A percentile compares a stretch with the other conserved stretches of the same genome.
These are phyloP conservation scores for Tachysurus fulvidraco DNA, from an alignment of 2,113 vertebrate genomes.

Conservation along the genomic window DNA sequence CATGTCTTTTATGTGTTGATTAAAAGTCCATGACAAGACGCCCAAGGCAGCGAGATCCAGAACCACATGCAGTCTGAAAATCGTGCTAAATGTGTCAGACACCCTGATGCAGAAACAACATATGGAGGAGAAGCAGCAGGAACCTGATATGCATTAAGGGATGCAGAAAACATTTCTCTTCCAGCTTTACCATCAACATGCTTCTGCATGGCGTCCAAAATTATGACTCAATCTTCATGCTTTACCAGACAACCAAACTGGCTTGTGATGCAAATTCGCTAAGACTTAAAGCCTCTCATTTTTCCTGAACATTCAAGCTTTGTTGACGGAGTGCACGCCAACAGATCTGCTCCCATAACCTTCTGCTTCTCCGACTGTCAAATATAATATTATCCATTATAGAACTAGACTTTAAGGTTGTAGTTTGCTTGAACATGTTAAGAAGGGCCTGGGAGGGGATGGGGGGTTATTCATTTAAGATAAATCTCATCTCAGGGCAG, in stretches of 20 bases:
- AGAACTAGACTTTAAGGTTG: neutral
- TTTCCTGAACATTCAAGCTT: conserved; percentile 15
- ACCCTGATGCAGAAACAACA: conserved; percentile 26
- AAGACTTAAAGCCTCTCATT: conserved; percentile 13
- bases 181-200: conserved; percentile 4
- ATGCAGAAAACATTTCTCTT: conserved; percentile 26
- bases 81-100: conserved; percentile 38
- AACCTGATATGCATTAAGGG: conserved; percentile 34
- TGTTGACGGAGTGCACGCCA: neutral
- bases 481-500: conserved; percentile 17
- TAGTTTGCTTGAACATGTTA: neutral
- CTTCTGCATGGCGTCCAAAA: conserved; percentile 7
- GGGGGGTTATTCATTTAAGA: neutral
- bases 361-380: conserved; percentile 5
- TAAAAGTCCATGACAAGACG: conserved; percentile 22
- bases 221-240: conserved; percentile 28
- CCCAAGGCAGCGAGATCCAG: conserved; percentile 25
- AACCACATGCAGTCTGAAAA: conserved; percentile 39
- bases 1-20: conserved; percentile 7
- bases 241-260: neutral
- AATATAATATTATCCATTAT: neutral
- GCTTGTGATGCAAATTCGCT: neutral
- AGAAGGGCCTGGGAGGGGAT: neutral
- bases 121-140: conserved; percentile 41
- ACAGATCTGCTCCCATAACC: conserved; percentile 27